phyloP scores from a whole-genome alignment of 2,113 vertebrate genomes.

The Machaerirhynchus nigripectus region DNA sequence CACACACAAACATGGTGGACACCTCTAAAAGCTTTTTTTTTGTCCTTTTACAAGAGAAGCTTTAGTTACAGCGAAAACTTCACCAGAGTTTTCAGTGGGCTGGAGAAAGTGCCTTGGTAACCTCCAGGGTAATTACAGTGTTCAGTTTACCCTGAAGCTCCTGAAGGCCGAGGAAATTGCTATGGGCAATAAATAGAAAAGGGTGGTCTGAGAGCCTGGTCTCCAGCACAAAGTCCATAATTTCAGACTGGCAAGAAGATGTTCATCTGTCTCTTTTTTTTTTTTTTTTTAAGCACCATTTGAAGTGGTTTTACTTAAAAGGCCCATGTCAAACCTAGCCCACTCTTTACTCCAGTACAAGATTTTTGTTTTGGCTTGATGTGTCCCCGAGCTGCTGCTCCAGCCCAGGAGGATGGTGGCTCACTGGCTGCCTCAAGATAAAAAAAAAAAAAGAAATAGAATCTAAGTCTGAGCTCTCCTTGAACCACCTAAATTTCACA shows the following conservation, averaged over 20 bases:
- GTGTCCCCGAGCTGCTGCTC: not conserved
- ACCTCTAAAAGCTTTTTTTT: not conserved
- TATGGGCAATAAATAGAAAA: conserved; percentile 15
- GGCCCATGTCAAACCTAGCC: not conserved
- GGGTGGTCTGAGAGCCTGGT: not conserved
- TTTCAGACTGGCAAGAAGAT: not conserved
- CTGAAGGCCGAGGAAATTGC: conserved; percentile 4
- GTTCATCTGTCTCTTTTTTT: not conserved
- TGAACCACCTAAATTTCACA: not conserved
- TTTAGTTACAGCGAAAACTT: not conserved
- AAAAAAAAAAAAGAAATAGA: not conserved
- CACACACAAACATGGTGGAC: too few relatives aligned
- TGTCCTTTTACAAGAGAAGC: not conserved
- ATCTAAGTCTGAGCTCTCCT: not conserved
- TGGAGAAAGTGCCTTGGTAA: not conserved
- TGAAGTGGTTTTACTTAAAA: not conserved
- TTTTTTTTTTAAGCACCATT: not conserved
- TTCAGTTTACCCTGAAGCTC: not conserved
- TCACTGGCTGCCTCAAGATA: not conserved
- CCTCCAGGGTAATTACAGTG: not conserved
- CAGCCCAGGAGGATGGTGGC: not conserved
- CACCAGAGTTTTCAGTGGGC: not conserved
- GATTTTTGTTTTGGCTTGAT: not conserved
- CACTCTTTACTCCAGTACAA: not conserved
- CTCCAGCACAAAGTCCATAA: not conserved